phyloP scores from a whole-genome alignment of 2,797 vertebrate species.

The Danionella dracula region DNA sequence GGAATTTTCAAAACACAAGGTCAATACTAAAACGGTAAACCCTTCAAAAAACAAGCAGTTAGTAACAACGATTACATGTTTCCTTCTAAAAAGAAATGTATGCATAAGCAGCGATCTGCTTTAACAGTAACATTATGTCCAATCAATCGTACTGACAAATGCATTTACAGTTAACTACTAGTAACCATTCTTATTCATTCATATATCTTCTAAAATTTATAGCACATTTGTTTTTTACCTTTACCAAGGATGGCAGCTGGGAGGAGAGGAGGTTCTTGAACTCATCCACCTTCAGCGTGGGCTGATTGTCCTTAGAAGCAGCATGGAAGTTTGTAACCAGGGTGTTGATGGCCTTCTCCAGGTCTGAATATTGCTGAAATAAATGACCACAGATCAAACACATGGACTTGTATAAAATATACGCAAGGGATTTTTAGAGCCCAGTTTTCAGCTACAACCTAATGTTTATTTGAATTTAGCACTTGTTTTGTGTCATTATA shows the following conservation, averaged over 20 bases:
- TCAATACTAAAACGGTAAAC: neutral
- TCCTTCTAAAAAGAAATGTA: no score
- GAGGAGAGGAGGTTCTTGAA: constrained; percentile 67
- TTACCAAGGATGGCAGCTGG: constrained; percentile 63
- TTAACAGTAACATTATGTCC: neutral
- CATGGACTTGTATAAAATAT: neutral
- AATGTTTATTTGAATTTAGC: no score
- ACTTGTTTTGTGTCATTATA: no score
- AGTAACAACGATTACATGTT: no score
- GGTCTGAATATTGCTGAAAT: constrained; percentile 58
- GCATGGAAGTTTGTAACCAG: constrained; percentile 71
- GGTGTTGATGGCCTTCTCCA: constrained; percentile 69
- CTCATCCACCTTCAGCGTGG: constrained; percentile 64
- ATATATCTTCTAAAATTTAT: neutral
- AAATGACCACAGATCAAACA: neutral
- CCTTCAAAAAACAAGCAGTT: no score
- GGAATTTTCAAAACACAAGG: neutral
- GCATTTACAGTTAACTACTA: neutral
- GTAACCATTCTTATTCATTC: neutral
- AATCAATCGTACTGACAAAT: neutral
- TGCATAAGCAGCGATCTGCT: no score
- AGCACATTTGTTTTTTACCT: constrained; percentile 61
- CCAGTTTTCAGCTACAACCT: neutral
- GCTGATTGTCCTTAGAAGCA: constrained; percentile 58
- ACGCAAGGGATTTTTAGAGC: no score